Conservation (phyloP, 1,140 invertebrate genomes). For the Aphaenogaster floridana region DNA sequence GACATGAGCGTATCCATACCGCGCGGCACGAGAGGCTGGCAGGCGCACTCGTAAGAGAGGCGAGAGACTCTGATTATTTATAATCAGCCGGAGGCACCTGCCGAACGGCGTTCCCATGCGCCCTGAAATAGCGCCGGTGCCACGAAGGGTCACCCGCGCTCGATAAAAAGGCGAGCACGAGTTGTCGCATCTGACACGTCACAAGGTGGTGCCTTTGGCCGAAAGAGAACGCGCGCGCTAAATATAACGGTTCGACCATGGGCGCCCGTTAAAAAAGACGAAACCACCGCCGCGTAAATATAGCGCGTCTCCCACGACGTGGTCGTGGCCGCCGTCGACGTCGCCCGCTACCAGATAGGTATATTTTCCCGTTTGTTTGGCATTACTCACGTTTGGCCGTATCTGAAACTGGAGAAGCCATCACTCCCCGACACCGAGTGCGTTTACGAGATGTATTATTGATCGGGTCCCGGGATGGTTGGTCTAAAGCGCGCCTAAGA, state of each 20-base stretch:
- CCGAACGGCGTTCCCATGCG: constrained; percentile 80
- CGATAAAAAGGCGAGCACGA: constrained; percentile 76
- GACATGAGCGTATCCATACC: constrained; percentile 57
- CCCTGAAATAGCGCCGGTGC: constrained; percentile 77
- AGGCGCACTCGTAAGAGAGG: constrained; percentile 54
- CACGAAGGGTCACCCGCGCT: constrained; percentile 53
- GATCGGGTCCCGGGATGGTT: constrained; percentile 53
- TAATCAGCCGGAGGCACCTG: constrained; percentile 81
- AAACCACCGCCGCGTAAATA: constrained; percentile 78
- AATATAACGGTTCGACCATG: constrained; percentile 76
- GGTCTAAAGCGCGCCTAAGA: constrained; percentile 67
- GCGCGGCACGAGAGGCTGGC: constrained; percentile 31
- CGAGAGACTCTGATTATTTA: constrained; percentile 79
- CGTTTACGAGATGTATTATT: constrained; percentile 24
- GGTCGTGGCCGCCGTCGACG: not conserved
- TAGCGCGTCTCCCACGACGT: constrained; percentile 82
- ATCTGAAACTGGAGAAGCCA: constrained; percentile 70
- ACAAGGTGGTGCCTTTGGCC: constrained; percentile 73
- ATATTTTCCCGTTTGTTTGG: constrained; percentile 71
- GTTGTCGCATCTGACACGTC: constrained; percentile 70
- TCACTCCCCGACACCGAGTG: constrained; percentile 10
- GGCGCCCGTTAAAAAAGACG: constrained; percentile 64
- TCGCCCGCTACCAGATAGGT: constrained; percentile 58
- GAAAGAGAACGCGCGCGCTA: constrained; percentile 61
- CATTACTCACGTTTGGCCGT: constrained; percentile 58